Percentiles rank a stretch among this genome's conserved stretches.
These are phyloP conservation scores for Strigamia crassipes DNA, from an alignment of 2,888 invertebrate genomes.

Conservation along the genomic window DNA sequence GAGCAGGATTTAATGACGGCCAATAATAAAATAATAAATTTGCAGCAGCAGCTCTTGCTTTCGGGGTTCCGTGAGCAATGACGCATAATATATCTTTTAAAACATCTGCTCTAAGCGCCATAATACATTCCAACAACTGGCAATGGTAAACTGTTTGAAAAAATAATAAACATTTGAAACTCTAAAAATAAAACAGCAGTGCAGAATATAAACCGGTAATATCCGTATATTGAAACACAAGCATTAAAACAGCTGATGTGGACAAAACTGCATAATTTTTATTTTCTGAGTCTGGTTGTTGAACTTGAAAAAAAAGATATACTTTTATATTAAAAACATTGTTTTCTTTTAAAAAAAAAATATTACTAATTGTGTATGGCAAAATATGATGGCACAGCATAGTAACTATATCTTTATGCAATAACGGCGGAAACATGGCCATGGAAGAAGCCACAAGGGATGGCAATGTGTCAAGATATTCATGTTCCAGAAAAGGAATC, in stretches of 20 bases:
- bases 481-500: slow-evolving; percentile 94
- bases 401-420: slow-evolving; percentile 94
- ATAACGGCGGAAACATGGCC: slow-evolving; percentile 82
- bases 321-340: background rate
- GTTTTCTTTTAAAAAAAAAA: background rate
- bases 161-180: slow-evolving; percentile 43
- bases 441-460: slow-evolving; percentile 93
- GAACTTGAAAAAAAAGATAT: slow-evolving; percentile 38
- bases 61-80: slow-evolving; percentile 93
- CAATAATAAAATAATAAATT: slow-evolving; percentile 98
- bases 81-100: slow-evolving; percentile 93
- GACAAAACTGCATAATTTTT: slow-evolving; percentile 53
- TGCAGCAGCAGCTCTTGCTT: slow-evolving; percentile 91
- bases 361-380: slow-evolving; percentile 88
- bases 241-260: slow-evolving; percentile 87
- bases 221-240: slow-evolving; percentile 94
- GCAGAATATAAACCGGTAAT: slow-evolving; percentile 72
- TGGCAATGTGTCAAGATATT: slow-evolving; percentile 92
- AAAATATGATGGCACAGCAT: slow-evolving; percentile 93
- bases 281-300: slow-evolving; percentile 51
- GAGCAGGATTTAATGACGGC: slow-evolving; percentile 94
- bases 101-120: slow-evolving; percentile 88
- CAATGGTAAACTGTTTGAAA: slow-evolving; percentile 82
- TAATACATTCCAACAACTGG: slow-evolving; percentile 91
- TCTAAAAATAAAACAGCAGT: background rate